These are phyloP conservation scores for Bombyx huttoni DNA, from an alignment of 2,888 invertebrate genomes.

Conservation along the genomic window DNA sequence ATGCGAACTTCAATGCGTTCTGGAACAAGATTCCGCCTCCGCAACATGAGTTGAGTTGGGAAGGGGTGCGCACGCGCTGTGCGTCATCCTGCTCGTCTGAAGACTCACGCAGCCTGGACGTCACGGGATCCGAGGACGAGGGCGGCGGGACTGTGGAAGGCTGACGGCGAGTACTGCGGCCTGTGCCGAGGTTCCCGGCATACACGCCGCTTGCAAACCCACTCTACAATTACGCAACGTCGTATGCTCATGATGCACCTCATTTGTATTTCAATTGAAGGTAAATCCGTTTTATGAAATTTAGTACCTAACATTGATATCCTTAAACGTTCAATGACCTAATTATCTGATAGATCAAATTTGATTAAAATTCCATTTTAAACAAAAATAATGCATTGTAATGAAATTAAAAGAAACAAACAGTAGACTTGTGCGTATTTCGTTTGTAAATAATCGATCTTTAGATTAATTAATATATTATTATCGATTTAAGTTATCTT, in stretches of 20 bases:
- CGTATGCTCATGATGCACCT: constrained; percentile 39
- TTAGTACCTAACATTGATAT: not conserved
- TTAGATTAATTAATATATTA: not conserved
- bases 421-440: not conserved
- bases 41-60: constrained; percentile 45
- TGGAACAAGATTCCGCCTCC: constrained; percentile 61
- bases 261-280: constrained; percentile 38
- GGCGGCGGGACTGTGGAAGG: constrained; percentile 44
- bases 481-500: not conserved
- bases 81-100: constrained; percentile 59
- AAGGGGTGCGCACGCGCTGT: constrained; percentile 38
- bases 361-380: too few relatives aligned
- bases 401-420: too few relatives aligned
- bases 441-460: not conserved
- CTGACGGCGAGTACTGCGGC: constrained; percentile 66
- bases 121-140: constrained; percentile 68
- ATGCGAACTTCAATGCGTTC: constrained; percentile 57
- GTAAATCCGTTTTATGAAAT: not conserved
- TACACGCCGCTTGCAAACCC: constrained; percentile 29
- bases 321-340: not conserved
- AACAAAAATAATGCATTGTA: too few relatives aligned
- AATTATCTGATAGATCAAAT: not conserved
- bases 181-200: constrained; percentile 64
- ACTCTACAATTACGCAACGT: constrained; percentile 34
- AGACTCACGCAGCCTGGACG: constrained; percentile 62